Evolutionary conservation across 2,888 invertebrate species (phyloP).

Genomic region (Nebria brevicollis): DNA sequence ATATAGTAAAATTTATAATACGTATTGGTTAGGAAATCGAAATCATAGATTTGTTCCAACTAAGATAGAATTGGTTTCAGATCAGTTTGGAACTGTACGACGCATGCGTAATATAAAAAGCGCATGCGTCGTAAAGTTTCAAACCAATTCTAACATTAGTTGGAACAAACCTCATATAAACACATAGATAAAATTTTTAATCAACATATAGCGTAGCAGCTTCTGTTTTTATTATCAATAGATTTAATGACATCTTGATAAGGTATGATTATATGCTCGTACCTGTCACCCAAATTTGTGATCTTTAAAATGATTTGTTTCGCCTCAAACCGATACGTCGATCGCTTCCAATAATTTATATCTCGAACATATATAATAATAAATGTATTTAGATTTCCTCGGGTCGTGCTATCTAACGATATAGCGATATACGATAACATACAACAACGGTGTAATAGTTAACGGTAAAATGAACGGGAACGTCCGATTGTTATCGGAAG

Average conservation of each 20-base stretch:
- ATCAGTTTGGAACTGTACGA: too few species aligned
- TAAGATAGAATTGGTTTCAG: too few species aligned
- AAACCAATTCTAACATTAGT: too few species aligned
- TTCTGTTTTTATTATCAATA: conserved; percentile 50
- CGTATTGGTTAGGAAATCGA: too few species aligned
- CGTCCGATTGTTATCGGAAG: conserved; percentile 35
- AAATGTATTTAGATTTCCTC: conserved; percentile 19
- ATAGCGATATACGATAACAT: conserved; percentile 1
- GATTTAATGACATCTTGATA: conserved; percentile 56
- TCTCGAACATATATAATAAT: conserved; percentile 11
- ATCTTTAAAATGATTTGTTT: conserved; percentile 18
- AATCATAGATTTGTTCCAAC: too few species aligned
- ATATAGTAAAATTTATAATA: too few species aligned
- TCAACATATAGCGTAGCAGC: conserved; percentile 49
- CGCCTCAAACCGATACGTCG: neutral
- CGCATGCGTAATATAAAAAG: too few species aligned
- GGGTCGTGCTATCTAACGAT: conserved; percentile 11
- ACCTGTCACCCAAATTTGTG: conserved; percentile 37
- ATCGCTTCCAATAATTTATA: conserved; percentile 2
- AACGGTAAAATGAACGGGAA: conserved; percentile 39
- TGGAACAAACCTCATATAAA: conserved; percentile 50
- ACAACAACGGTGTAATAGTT: conserved; percentile 21
- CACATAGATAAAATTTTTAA: conserved; percentile 58
- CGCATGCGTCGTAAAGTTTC: too few species aligned
- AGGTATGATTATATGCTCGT: conserved; percentile 54